phyloP scores from a whole-genome alignment of 2,113 vertebrate genomes.

The Malurus melanocephalus region DNA sequence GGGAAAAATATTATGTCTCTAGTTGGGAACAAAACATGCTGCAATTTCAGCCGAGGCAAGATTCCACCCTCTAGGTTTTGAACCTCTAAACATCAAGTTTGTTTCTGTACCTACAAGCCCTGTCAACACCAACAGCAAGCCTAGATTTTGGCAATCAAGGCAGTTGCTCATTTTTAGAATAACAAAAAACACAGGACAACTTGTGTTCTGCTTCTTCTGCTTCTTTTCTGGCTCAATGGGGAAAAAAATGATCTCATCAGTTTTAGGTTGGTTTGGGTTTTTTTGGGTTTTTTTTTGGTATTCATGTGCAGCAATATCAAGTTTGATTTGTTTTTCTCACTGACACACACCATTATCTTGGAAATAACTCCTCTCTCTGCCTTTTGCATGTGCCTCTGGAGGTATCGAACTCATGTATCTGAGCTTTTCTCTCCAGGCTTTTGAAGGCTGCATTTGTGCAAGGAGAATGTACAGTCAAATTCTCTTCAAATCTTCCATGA shows the following conservation, averaged over 20 bases:
- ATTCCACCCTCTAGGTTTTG: not conserved
- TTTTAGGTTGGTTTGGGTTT: not conserved
- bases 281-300: not conserved
- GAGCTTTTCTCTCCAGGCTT: not conserved
- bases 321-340: not conserved
- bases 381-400: not conserved
- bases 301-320: not conserved
- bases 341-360: not conserved
- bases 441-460: not conserved
- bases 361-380: not conserved
- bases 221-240: not conserved
- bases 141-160: not conserved
- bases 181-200: not conserved
- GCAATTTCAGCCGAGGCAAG: not conserved
- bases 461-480: not conserved
- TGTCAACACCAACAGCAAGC: not conserved
- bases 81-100: not conserved
- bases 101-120: not conserved
- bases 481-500: not conserved
- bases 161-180: not conserved
- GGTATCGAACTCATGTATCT: not conserved
- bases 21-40: fast-evolving
- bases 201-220: not conserved
- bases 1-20: not conserved
- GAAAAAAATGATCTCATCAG: not conserved